Base-by-base conservation (phyloP, 2,888 invertebrate species). In the Zootermopsis nevadensis region DNA sequence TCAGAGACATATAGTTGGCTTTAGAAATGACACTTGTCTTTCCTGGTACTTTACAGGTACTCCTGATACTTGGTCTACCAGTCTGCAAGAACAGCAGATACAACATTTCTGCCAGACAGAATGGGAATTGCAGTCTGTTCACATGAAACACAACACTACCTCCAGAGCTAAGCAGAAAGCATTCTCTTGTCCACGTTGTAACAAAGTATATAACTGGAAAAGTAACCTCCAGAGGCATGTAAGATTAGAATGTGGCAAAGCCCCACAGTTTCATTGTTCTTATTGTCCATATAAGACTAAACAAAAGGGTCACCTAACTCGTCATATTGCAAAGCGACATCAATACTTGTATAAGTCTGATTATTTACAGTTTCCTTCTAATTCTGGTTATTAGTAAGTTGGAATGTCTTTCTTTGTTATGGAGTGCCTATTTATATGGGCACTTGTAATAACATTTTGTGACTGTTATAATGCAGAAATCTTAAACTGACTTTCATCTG, bases 251-350 rank as follows among this genome's bases (percentile, higher is more conserved):
- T 87, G 88, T 82, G 86, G 86, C 38, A 85, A 86, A 77, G 85
- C 87, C 80, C 89, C 89, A 0, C 87, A 88, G 76, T 89, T 89
- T 85, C 87, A 88, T 80, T 90, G 89, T 85, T 89, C 89, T 0
- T 88, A 89, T 80, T 90, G 90, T 83, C 85, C 86, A 42, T 88
- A 89, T 83, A 87, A 88, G n/a, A 88, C 89, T n/a, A 88, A 87
- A 82, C 88, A 89, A 53, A 87, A 88, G 2, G 88, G 89, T 8
- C 88, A 88, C 86, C 87, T 89, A 30, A 31, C 10, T 12, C 79
- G 79, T 60, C 79, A 79, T 66, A 35, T 79, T 79, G 38, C 35
- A 27, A 66, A 15, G 24, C 79, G 79, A 35, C 79, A 79, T 79
- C 55, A 27, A 27, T 33, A 79, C 31, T 60, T 79, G 55, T 24